Conservation (phyloP, 2,797 vertebrate genomes). For the Halcyon chelicuti region DNA sequence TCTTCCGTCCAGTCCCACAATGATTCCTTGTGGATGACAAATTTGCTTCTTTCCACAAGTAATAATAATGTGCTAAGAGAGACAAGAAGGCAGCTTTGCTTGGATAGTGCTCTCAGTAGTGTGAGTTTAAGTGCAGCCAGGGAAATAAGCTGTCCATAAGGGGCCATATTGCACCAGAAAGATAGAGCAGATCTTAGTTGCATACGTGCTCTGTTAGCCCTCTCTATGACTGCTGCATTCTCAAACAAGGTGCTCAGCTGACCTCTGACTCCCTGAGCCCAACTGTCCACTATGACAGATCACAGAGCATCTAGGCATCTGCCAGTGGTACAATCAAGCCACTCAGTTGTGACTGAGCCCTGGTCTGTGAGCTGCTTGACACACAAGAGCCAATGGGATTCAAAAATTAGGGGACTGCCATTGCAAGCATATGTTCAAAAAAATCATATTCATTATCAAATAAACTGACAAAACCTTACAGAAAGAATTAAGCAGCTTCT, state of each 20-base stretch:
- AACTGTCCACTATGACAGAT: not conserved
- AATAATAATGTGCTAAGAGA: not conserved
- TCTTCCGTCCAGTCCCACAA: not conserved
- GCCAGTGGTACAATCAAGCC: not conserved
- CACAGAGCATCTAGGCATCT: not conserved
- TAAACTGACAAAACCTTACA: not conserved
- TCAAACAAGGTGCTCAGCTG: not conserved
- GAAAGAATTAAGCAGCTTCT: not conserved
- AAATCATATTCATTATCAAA: not conserved
- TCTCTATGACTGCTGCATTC: not conserved
- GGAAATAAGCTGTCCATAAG: not conserved
- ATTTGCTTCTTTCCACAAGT: not conserved
- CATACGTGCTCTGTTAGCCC: not conserved
- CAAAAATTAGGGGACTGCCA: not conserved
- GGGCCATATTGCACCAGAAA: not conserved
- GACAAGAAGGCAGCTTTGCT: not conserved
- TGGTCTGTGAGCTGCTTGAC: not conserved
- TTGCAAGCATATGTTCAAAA: not conserved
- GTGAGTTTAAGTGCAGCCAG: not conserved
- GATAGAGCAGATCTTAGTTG: not conserved
- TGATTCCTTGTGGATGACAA: not conserved
- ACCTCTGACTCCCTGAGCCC: not conserved
- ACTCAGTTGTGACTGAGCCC: accelerated
- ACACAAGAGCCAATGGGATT: not conserved
- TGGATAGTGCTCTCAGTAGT: accelerated